Base-by-base conservation (phyloP, 2,888 invertebrate genomes). In the Drosophila atripex region DNA sequence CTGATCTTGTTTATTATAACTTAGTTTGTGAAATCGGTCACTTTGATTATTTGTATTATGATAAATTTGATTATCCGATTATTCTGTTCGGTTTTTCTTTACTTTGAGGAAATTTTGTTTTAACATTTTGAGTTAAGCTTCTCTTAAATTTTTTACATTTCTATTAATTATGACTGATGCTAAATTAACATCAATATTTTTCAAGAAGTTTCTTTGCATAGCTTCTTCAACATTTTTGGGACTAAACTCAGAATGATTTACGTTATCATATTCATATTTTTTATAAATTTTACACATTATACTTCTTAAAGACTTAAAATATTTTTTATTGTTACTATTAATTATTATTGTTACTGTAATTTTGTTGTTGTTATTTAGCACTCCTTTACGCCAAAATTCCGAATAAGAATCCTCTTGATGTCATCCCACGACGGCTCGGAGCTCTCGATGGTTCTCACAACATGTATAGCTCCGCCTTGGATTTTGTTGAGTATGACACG, bases 401-500 rank as follows among this genome's bases (percentile, higher is more conserved):
- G 38, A 14, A 14, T 38, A 38, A 38, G 38, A 38, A 14, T 14
- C 38, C 7, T 38, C 38, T 38, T 38, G 38, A 38, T 14, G 14
- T 38, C 14, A 38, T 38, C 14, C 14, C 38, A 38, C 14, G 38
- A 38, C 38, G 38, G 38, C 7, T 38, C 38, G n/a, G 14, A 38
- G 11, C 14, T 38, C 7, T 38, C 38, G 38, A 38, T 38, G 38
- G 14, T 38, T 38, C 14, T 38, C 6, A 38, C 14, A 14, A 38
- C 38, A 38, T n/a, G 38, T 38, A 38, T 7, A 14, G 38, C 38
- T 14, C 11, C 11, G 53, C 71, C 78, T 66, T 75, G 76, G n/a
- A 73, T 60, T 60, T 75, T 69, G 25, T 73, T 73, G 38, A 75
- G 54, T 12, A 75, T 73, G 45, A 74, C 53, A 55, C 70, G 52